Conservation (phyloP, 2,113 vertebrate species). For the Azemiops feae region DNA sequence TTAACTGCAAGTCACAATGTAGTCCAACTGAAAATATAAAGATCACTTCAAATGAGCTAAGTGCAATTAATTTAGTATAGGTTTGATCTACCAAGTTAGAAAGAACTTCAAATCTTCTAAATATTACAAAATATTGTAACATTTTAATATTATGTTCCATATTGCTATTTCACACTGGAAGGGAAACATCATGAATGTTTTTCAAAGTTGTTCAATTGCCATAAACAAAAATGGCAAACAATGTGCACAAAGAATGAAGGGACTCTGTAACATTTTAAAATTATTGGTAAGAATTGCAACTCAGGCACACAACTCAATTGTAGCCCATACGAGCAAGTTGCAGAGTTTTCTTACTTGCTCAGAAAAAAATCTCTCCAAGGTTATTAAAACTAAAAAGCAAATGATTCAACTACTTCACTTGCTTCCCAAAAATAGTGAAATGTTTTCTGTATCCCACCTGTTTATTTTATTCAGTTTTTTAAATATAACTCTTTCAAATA, state of each 20-base stretch:
- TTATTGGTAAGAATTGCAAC: constrained; percentile 46
- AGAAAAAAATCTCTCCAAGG: constrained; percentile 1
- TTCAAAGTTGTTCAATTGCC: constrained; percentile 30
- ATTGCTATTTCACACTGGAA: neutral
- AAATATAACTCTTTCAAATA: neutral
- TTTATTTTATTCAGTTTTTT: neutral
- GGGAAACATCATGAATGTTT: neutral
- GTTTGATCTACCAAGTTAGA: neutral
- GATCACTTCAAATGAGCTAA: neutral
- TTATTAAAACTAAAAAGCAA: neutral
- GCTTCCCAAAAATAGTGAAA: neutral
- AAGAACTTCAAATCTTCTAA: neutral
- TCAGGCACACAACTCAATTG: constrained; percentile 45
- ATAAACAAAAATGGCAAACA: constrained; percentile 41
- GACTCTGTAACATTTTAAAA: constrained; percentile 14
- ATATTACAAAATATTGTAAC: neutral
- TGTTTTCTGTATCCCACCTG: neutral
- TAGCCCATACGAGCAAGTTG: constrained; percentile 52
- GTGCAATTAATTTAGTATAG: neutral
- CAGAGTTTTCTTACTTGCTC: constrained; percentile 52
- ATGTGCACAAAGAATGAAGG: constrained; percentile 28
- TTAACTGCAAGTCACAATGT: neutral
- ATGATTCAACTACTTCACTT: neutral
- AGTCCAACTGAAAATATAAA: neutral
- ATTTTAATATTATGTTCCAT: neutral